A percentile compares a stretch with the other conserved stretches of the same genome.
These are phyloP conservation scores for Imbricaverruca yamaguchii DNA, from an alignment of 2,888 invertebrate genomes.

Conservation along the genomic window DNA sequence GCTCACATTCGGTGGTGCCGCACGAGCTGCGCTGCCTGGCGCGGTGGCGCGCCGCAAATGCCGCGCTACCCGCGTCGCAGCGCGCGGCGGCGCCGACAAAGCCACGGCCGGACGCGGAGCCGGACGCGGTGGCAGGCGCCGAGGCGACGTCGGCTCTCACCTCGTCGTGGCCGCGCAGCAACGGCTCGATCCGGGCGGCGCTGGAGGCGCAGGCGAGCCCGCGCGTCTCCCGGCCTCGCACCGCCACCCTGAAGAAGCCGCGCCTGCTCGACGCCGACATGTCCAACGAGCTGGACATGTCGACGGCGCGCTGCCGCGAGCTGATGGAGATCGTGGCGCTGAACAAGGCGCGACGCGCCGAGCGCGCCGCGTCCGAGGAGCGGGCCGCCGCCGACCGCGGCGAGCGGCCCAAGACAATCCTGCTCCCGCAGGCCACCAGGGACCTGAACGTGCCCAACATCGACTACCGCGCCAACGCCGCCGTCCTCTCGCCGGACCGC, in stretches of 20 bases:
- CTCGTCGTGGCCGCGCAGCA: background rate
- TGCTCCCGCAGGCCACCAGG: background rate
- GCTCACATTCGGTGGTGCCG: slow-evolving; percentile 53
- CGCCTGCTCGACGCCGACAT: slow-evolving; percentile 48
- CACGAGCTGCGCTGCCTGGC: slow-evolving; percentile 58
- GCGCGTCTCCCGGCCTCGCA: slow-evolving; percentile 43
- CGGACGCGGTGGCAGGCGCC: background rate
- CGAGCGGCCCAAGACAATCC: background rate
- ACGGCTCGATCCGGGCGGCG: background rate
- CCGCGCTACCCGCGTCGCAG: background rate
- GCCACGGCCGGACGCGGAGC: background rate
- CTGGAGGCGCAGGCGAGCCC: background rate
- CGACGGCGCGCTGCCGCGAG: slow-evolving; percentile 47
- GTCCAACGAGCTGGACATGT: slow-evolving; percentile 51
- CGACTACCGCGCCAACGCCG: background rate
- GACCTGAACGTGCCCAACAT: slow-evolving; percentile 2
- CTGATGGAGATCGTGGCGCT: slow-evolving; percentile 43
- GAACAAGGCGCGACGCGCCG: slow-evolving; percentile 38
- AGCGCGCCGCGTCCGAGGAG: background rate
- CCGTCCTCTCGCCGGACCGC: background rate
- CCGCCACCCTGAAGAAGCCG: slow-evolving; percentile 52
- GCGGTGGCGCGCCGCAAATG: background rate
- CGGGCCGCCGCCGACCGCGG: background rate
- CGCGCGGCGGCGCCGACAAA: background rate
- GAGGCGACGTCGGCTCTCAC: background rate